Percentiles rank a stretch among this genome's conserved stretches.
Evolutionary conservation across 2,113 vertebrate species (phyloP).

Genomic region (Pongo abelii): DNA sequence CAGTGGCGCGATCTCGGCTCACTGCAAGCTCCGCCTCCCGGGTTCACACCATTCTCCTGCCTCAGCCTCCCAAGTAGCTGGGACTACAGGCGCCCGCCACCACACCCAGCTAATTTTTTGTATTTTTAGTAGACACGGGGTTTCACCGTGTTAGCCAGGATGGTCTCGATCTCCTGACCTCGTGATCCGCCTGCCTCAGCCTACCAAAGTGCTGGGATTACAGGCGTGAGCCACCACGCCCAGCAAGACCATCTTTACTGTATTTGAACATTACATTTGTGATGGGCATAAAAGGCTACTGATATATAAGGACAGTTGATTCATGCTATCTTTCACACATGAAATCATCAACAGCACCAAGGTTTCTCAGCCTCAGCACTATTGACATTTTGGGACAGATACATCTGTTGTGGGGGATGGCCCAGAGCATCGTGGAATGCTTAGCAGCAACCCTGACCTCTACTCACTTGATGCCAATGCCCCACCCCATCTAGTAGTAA

Average conservation of each 20-base stretch:
- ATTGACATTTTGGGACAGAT: background rate
- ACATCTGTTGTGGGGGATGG: background rate
- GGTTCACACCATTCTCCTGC: too few species aligned
- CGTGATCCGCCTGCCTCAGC: too few species aligned
- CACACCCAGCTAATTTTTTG: too few species aligned
- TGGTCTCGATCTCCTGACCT: too few species aligned
- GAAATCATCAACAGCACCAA: background rate
- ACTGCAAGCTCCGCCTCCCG: too few species aligned
- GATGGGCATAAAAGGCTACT: background rate
- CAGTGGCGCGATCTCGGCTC: too few species aligned
- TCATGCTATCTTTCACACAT: background rate
- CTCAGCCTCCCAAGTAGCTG: too few species aligned
- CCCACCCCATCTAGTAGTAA: background rate
- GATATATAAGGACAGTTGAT: background rate
- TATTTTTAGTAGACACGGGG: too few species aligned
- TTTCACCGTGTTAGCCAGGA: too few species aligned
- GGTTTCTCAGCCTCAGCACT: background rate
- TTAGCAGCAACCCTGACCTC: background rate
- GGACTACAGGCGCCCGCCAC: too few species aligned
- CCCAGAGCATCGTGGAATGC: background rate
- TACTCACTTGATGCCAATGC: background rate
- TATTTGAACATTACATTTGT: background rate
- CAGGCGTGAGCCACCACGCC: too few species aligned
- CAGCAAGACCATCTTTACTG: background rate
- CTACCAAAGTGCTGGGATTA: too few species aligned